Evolutionary conservation across 2,113 vertebrate species (phyloP), one percentile per base, ranked within the genome.

Genomic region (Dascyllus trimaculatus): DNA sequence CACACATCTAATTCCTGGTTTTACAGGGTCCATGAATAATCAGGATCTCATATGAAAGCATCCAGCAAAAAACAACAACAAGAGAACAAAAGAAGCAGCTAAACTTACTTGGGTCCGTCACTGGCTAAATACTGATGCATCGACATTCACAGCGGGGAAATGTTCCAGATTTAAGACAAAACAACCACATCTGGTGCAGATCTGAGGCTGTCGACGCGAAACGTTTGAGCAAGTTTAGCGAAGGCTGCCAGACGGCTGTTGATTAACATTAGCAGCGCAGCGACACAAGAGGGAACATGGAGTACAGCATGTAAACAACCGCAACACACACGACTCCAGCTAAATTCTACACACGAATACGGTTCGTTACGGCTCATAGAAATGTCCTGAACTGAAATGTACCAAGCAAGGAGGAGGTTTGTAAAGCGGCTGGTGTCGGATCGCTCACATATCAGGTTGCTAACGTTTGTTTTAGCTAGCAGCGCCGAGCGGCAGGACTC

Each of bases 381-480:
- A 61, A 25, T 0, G 21, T 11, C 5, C 1, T 2, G 13, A 9
- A 46, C 22, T 14, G 18, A 46, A 25, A 56, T 19, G 1, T 0
- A 15, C 18, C 14, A 1, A 48, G 4, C 1, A 1, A 2, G 3
- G 26, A 15, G 1, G 13, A 21, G 15, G 21, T 17, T 32, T 35
- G 18, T 1, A 35, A 7, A 56, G 45, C 32, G 26, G 18, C 38
- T 49, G 59, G 43, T 78, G n/a, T 26, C 22, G 21, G 32, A 45
- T 21, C 6, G 66, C 54, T 67, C 43, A 5, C 19, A 38, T 62
- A 57, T 60, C 58, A 11, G 18, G 21, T 57, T 57, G 90, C 89
- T 93, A 90, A 52, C 75, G 60, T 87, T 86, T 81, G 84, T 71
- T 49, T 22, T 25, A 85, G 91, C 91, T 90, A 91, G 75, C 89